Conservation (phyloP, 2,797 vertebrate species). For the Bovichtus variegatus region DNA sequence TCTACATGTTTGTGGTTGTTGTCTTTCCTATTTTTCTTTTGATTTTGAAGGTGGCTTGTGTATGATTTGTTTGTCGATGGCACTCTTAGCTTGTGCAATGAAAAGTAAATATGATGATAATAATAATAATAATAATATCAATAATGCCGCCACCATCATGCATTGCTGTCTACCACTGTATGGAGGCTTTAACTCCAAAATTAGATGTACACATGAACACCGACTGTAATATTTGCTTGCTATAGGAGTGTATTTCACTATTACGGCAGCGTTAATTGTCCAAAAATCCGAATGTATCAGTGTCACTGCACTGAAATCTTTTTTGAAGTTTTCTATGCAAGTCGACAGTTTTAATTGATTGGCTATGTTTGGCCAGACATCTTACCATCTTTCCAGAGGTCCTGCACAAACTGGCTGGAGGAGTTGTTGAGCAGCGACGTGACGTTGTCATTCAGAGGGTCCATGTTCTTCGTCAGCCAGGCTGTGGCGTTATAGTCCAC, state of each 20-base stretch:
- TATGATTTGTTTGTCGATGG: no score
- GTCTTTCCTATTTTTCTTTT: no score
- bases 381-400: conserved; percentile 98
- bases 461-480: conserved; percentile 99
- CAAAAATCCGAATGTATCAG: not conserved
- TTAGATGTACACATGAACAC: not conserved
- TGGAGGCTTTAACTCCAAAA: not conserved
- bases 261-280: not conserved
- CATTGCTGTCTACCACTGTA: not conserved
- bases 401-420: conserved; percentile 92
- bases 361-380: not conserved
- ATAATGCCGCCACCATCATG: no score
- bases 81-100: no score
- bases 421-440: conserved; percentile 93
- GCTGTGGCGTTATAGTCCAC: conserved; percentile 94
- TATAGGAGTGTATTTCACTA: not conserved
- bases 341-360: not conserved
- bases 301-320: not conserved
- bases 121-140: no score
- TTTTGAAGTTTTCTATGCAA: no score
- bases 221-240: not conserved
- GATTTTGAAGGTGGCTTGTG: no score
- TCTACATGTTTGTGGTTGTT: no score
- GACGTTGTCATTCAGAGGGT: conserved; percentile 96
- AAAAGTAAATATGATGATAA: no score